Conservation (phyloP, 2,113 vertebrate genomes). For the Rhinoptilus africanus region DNA sequence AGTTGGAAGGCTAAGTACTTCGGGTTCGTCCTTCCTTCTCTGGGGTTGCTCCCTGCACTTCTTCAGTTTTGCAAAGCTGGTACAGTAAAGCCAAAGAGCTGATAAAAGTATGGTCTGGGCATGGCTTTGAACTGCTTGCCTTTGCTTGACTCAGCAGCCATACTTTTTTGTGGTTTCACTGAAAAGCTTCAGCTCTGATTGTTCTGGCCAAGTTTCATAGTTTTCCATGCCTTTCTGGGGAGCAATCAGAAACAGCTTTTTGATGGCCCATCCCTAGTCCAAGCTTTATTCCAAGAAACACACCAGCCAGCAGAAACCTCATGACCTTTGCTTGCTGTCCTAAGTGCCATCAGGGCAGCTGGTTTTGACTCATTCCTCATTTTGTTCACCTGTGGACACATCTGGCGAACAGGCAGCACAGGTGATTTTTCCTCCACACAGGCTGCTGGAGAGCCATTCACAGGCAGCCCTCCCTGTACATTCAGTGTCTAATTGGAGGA, state of each 20-base stretch:
- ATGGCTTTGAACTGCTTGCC: background rate
- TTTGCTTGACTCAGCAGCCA: background rate
- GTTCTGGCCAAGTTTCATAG: background rate
- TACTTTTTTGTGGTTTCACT: background rate
- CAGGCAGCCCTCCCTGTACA: background rate
- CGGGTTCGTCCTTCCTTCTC: background rate
- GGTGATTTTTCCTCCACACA: background rate
- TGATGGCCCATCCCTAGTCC: background rate
- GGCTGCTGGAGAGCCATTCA: background rate
- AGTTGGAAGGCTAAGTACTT: background rate
- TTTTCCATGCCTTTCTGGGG: background rate
- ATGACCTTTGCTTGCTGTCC: background rate
- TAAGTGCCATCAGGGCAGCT: background rate
- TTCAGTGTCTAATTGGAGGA: rapidly evolving
- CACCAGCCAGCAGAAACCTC: background rate
- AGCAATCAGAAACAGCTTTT: background rate
- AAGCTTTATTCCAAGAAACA: background rate
- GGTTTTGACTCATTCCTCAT: background rate
- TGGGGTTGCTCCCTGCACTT: background rate
- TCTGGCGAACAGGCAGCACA: background rate
- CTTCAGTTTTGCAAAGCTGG: background rate
- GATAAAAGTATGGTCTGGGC: background rate
- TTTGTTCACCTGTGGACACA: background rate
- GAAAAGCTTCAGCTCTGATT: background rate
- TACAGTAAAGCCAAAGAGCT: background rate